Evolutionary conservation across 2,888 invertebrate species (phyloP).

Genomic region (Drosophila putrida): DNA sequence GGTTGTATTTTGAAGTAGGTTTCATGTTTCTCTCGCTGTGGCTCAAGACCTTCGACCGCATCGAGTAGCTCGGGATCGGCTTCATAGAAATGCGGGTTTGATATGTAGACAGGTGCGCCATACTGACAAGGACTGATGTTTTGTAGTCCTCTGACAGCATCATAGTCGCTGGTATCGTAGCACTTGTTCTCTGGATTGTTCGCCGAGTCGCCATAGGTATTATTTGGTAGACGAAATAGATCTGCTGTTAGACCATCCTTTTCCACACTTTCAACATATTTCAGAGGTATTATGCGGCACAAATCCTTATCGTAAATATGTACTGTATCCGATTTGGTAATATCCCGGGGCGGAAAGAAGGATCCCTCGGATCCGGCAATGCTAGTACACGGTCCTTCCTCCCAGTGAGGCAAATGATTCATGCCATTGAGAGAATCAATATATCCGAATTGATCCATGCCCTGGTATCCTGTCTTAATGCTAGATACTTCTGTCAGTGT

Average conservation of each 20-base stretch:
- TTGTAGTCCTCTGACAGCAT: conserved; percentile 91
- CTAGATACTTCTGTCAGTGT: conserved; percentile 92
- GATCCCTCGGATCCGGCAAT: conserved; percentile 92
- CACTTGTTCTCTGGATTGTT: conserved; percentile 91
- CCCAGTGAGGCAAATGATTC: conserved; percentile 92
- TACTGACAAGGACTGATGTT: conserved; percentile 95
- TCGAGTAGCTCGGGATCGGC: conserved; percentile 90
- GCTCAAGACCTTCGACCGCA: conserved; percentile 90
- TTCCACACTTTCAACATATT: conserved; percentile 89
- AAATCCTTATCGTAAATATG: conserved; percentile 94
- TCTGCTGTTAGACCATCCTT: conserved; percentile 92
- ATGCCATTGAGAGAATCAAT: conserved; percentile 91
- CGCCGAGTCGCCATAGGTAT: conserved; percentile 89
- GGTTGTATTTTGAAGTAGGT: conserved; percentile 94
- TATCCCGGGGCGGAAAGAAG: conserved; percentile 92
- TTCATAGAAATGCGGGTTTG: conserved; percentile 95
- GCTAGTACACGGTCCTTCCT: conserved; percentile 90
- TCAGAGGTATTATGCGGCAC: conserved; percentile 91
- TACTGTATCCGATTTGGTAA: conserved; percentile 89
- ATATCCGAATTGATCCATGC: conserved; percentile 92
- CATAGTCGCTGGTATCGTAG: conserved; percentile 88
- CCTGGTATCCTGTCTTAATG: conserved; percentile 90
- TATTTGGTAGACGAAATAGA: conserved; percentile 90
- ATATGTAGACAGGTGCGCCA: conserved; percentile 95
- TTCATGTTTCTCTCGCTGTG: conserved; percentile 89